These are phyloP conservation scores for Schmidtea mediterranea DNA, from an alignment of 1,140 invertebrate genomes.

Conservation along the genomic window DNA sequence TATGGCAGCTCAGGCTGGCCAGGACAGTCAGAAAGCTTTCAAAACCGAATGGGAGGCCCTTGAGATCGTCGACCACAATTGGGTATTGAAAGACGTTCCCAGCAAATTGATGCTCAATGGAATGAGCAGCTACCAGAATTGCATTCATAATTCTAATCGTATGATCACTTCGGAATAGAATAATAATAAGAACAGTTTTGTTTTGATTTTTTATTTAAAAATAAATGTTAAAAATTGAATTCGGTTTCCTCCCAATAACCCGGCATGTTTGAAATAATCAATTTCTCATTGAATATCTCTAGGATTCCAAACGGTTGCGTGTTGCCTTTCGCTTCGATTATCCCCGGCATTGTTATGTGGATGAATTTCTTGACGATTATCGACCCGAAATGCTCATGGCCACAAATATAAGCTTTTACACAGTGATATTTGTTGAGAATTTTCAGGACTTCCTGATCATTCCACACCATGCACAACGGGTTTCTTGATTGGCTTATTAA, in stretches of 20 bases:
- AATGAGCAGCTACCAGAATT: too few species aligned
- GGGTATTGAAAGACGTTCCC: conserved; percentile 47
- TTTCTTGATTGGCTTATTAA: conserved; percentile 13
- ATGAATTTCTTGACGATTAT: conserved; percentile 12
- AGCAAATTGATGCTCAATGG: conserved; percentile 28
- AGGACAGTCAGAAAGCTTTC: background rate
- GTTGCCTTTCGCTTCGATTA: conserved; percentile 16
- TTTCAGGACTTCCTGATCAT: conserved; percentile 16
- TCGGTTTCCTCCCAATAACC: too few species aligned
- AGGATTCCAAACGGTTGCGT: conserved; percentile 18
- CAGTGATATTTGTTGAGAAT: conserved; percentile 12
- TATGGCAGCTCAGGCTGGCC: background rate
- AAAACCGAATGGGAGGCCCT: conserved; percentile 74
- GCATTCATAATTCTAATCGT: too few species aligned
- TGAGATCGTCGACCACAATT: conserved; percentile 66
- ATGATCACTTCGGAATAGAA: too few species aligned
- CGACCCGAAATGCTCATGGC: conserved; percentile 18
- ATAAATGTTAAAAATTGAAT: too few species aligned
- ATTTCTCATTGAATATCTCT: conserved; percentile 12
- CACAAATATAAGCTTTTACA: conserved; percentile 17
- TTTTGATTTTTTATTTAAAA: too few species aligned
- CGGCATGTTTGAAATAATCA: conserved; percentile 9
- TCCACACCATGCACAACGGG: conserved; percentile 15
- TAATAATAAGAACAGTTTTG: too few species aligned
- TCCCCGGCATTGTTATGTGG: conserved; percentile 16